Evolutionary conservation across 2,113 vertebrate species (phyloP), one percentile per base, ranked within the genome.

Genomic region (Oreamnos americanus): DNA sequence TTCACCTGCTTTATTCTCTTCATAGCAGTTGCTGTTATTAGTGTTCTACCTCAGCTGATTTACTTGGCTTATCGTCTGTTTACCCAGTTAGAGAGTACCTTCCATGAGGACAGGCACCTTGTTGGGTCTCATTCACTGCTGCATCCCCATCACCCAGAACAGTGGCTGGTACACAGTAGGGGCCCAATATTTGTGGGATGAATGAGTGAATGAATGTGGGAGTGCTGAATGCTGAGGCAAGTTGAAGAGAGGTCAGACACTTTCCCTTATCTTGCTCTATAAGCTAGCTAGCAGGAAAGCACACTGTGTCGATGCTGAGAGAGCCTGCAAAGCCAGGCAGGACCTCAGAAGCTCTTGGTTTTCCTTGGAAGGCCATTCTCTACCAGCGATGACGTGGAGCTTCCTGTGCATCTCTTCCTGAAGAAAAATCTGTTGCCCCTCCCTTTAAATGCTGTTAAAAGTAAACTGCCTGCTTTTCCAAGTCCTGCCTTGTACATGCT

Each of bases 1-100:
- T 43, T 43, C 28, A 58, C 57, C 60, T 43, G 53, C 33, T 96
- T 79, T n/a, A 64, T 83, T 83, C 74, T 83, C 30, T 84, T 94
- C 47, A 74, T 9, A 67, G 33, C 36, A 53, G 33, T 74, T 91
- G 14, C 47, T 58, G 33, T 71, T 81, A 17, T 13, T 74, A 49
- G 43, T 90, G 26, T 36, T 83, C 2, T 30, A 49, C 67, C 90
- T 74, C 49, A 6, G 2, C 45, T 83, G 36, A 30, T 49, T 71
- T 89, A 71, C 33, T 39, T 81, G 60, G n/a, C 60, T 79, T 74
- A 8, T 84, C 81, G 7, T 76, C 49, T 67, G 11, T 92, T 64
- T 58, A 62, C n/a, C n/a, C 92, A 64, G 13, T 78, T 67, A 43
- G 57, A 87, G 45, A 57, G 57, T 89, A 39, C 91, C 39, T 96